Evolutionary conservation across 2,797 vertebrate genomes (phyloP), one percentile per base, ranked within the genome.

Genomic region (Poecilia wingei): DNA sequence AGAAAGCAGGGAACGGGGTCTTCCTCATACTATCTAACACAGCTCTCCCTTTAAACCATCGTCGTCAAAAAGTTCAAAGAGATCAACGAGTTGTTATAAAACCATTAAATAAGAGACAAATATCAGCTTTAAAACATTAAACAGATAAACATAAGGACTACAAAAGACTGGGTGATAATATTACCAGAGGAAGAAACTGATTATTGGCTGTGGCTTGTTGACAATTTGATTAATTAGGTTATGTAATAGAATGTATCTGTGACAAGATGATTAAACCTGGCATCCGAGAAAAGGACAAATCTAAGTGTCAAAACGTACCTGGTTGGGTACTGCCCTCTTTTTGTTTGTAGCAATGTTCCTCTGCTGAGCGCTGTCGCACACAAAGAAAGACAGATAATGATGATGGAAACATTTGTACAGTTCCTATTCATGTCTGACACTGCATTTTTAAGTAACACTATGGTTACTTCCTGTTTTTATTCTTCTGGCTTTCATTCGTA

Each of bases 271-370:
- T 85, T 84, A 81, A 83, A 89, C 72, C n/a, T 90, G 79, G 47
- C 51, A 81, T 12, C 82, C 33, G 51, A n/a, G 85, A 83, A 88
- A 88, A 82, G 70, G 69, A 53, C 77, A 82, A 36, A 68, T 28
- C 16, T 6, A 49, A 72, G 77, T 39, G 80, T 82, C 41, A 6
- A 80, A 79, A 77, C 5, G 12, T 97, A 99, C 98, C 98, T 99
- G 98, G 83, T 99, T 99, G 0, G 98, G 97, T 72, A 98, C 94
- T 64, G 97, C 96, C 77, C 98, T 95, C 91, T 99, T 99, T 96
- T 99, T 99, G 95, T 98, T 98, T 31, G 96, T 93, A 69, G 97
- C 96, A 0, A 96, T 96, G 93, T 92, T 99, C 91, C 98, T 96
- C 92, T 99, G 98, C 90, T 99, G 98, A 2, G 98, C 98, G 6